A percentile compares a stretch with the other conserved stretches of the same genome.
Conservation (phyloP, 2,113 vertebrate species). For the Sisor rabdophorus region DNA sequence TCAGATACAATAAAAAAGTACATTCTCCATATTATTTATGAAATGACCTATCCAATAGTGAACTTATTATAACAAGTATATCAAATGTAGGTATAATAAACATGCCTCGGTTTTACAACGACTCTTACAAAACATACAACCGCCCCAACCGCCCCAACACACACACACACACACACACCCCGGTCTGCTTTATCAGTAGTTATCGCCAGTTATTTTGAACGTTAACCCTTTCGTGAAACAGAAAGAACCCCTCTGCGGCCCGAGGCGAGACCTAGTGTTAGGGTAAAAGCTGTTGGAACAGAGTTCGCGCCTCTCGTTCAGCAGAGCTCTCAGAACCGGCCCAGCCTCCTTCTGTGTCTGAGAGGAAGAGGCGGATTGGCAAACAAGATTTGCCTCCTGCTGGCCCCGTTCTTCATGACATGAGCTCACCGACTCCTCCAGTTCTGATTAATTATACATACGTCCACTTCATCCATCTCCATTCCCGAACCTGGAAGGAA, state of each 20-base stretch:
- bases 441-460: slow-evolving; percentile 65
- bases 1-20: neutral
- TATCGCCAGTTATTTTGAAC: neutral
- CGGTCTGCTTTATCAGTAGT: slow-evolving; percentile 3
- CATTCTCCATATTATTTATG: no score
- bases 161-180: no score
- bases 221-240: slow-evolving; percentile 18
- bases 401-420: slow-evolving; percentile 52
- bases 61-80: neutral
- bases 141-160: no score
- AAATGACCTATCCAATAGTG: no score
- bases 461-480: slow-evolving; percentile 45
- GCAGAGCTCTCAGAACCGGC: slow-evolving; percentile 1
- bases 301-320: slow-evolving; percentile 3
- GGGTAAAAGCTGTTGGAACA: slow-evolving; percentile 17
- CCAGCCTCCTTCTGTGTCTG: slow-evolving; percentile 17
- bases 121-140: neutral
- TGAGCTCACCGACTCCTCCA: slow-evolving; percentile 53
- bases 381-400: slow-evolving; percentile 35
- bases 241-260: neutral
- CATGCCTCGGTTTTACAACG: neutral
- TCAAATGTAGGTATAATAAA: neutral
- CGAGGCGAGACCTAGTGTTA: slow-evolving; percentile 8
- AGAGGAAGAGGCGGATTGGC: slow-evolving; percentile 32
- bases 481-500: neutral